These are phyloP conservation scores for Nematolebias whitei DNA, from an alignment of 2,113 vertebrate species.

Conservation along the genomic window DNA sequence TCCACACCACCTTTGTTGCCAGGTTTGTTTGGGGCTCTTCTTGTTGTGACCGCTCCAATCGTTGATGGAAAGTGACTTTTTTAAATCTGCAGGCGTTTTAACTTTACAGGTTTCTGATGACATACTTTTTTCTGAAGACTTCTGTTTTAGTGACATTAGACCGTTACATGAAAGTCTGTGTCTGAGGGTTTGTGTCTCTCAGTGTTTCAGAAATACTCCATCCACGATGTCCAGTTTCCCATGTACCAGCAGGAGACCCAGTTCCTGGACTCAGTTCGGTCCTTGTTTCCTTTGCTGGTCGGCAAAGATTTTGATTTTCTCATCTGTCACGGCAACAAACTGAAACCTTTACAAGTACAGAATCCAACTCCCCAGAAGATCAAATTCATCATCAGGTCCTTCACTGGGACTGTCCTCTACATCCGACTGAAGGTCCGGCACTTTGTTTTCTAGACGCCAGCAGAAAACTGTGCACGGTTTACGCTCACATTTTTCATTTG, in stretches of 20 bases:
- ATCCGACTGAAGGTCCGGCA: conserved; percentile 27
- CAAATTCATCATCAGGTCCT: background rate
- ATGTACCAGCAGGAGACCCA: background rate
- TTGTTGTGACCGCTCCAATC: no score
- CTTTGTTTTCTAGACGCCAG: background rate
- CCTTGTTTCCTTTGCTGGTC: conserved; percentile 38
- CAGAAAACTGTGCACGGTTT: background rate
- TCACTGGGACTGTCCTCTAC: conserved; percentile 10
- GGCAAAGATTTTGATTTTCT: background rate
- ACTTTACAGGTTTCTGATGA: no score
- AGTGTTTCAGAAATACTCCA: conserved; percentile 21
- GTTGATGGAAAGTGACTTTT: no score
- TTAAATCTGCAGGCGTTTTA: no score
- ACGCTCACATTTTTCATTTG: background rate
- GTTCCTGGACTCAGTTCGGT: conserved; percentile 29
- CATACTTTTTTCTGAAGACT: no score
- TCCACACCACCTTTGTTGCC: no score
- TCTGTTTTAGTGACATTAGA: no score
- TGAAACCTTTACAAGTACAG: background rate
- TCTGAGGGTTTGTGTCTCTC: background rate
- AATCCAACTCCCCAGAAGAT: conserved; percentile 23
- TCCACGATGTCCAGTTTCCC: conserved; percentile 20
- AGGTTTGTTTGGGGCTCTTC: no score
- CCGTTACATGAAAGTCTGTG: no score
- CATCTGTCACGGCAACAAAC: background rate